Evolutionary conservation across 2,888 invertebrate species (phyloP).

Genomic region (Himalopsyche japonica): DNA sequence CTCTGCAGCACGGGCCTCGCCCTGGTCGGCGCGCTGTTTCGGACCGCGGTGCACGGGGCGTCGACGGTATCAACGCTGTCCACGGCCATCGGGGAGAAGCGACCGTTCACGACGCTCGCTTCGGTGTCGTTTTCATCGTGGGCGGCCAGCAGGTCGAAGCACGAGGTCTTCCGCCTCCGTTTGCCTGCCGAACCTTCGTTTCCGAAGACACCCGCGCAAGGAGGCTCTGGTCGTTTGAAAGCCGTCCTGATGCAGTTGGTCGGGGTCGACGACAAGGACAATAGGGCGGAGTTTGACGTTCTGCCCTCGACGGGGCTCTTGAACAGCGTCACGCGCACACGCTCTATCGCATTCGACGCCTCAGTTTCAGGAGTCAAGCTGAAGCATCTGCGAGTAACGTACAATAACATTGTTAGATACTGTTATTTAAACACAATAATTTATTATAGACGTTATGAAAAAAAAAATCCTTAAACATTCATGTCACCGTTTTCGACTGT

Average conservation of each 20-base stretch:
- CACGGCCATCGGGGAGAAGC: too few species aligned
- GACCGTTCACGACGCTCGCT: neutral
- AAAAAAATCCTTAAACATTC: too few species aligned
- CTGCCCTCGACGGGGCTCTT: constrained; percentile 46
- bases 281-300: neutral
- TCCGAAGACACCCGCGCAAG: neutral
- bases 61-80: neutral
- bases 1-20: constrained; percentile 59
- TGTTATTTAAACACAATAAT: too few species aligned
- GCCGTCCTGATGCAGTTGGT: neutral
- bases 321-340: constrained; percentile 46
- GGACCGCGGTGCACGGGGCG: neutral
- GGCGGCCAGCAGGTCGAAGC: neutral
- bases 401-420: too few species aligned
- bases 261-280: neutral
- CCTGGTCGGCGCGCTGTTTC: neutral
- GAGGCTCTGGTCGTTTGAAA: neutral
- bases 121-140: neutral
- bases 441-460: too few species aligned
- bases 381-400: constrained; percentile 45
- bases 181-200: neutral
- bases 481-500: too few species aligned
- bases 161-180: neutral
- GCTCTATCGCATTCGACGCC: neutral
- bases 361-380: constrained; percentile 49